A percentile compares a stretch with the other conserved stretches of the same genome.
Conservation (phyloP, 2,888 invertebrate genomes). For the Hyposoter didymator region DNA sequence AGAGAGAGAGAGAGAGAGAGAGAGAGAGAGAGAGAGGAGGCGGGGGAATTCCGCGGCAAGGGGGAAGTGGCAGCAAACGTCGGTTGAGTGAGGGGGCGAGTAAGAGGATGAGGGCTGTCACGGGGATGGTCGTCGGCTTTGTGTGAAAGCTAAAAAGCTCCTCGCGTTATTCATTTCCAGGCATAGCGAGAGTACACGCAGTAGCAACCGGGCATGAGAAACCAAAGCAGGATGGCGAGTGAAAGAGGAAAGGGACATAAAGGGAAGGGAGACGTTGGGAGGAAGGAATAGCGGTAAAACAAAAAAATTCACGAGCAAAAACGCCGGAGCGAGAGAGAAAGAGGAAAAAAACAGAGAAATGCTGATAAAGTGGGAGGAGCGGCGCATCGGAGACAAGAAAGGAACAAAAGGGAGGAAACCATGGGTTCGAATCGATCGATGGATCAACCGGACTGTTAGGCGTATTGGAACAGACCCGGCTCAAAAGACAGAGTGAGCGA, state of each 20-base stretch:
- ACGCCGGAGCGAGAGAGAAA: slow-evolving; percentile 31
- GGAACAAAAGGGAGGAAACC: slow-evolving; percentile 21
- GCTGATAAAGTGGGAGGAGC: neutral
- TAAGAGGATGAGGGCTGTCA: slow-evolving; percentile 34
- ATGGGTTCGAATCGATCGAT: slow-evolving; percentile 53
- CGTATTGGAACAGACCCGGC: slow-evolving; percentile 43
- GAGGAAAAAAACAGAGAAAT: slow-evolving; percentile 20
- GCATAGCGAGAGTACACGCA: slow-evolving; percentile 50
- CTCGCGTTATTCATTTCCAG: slow-evolving; percentile 62
- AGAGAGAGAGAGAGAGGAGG: too few relatives aligned
- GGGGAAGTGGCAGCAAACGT: slow-evolving; percentile 58
- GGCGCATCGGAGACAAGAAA: slow-evolving; percentile 22
- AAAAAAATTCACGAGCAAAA: slow-evolving; percentile 58
- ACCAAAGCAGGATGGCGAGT: neutral
- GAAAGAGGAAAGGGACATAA: slow-evolving; percentile 2
- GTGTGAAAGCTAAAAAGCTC: slow-evolving; percentile 64
- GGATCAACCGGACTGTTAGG: slow-evolving; percentile 47
- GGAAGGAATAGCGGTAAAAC: slow-evolving; percentile 43
- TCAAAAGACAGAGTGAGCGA: neutral
- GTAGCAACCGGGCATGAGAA: slow-evolving; percentile 31
- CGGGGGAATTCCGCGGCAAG: slow-evolving; percentile 22
- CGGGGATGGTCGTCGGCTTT: slow-evolving; percentile 51
- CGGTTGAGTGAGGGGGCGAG: slow-evolving; percentile 13
- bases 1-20: neutral
- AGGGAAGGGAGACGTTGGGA: slow-evolving; percentile 10